These are phyloP conservation scores for Trichogramma dendrolimi DNA, from an alignment of 2,888 invertebrate species.

Conservation along the genomic window DNA sequence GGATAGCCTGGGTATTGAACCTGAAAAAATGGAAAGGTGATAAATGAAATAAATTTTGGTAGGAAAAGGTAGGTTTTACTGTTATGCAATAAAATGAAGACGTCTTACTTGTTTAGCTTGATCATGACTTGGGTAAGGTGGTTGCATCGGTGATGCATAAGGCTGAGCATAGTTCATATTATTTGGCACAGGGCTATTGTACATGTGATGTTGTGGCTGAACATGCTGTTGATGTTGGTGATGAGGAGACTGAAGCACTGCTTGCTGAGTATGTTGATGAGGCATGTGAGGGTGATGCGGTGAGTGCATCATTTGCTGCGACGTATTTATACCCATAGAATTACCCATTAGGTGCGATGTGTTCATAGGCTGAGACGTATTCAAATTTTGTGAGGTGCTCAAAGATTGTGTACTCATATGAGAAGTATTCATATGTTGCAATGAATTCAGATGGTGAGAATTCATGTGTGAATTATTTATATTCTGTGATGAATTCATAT, in stretches of 20 bases:
- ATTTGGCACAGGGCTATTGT: conserved; percentile 30
- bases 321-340: conserved; percentile 42
- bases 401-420: too few relatives aligned
- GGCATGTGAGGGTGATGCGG: conserved; percentile 46
- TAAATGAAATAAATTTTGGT: background rate
- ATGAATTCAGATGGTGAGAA: too few relatives aligned
- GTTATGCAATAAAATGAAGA: conserved; percentile 5
- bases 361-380: conserved; percentile 56
- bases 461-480: too few relatives aligned
- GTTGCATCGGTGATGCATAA: conserved; percentile 21
- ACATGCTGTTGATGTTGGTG: conserved; percentile 33
- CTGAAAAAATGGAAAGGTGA: conserved; percentile 3
- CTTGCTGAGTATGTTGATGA: conserved; percentile 32
- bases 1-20: conserved; percentile 19
- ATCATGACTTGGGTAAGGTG: conserved; percentile 33
- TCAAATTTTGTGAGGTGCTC: too few relatives aligned
- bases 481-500: conserved; percentile 54
- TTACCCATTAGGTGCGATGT: conserved; percentile 48
- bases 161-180: conserved; percentile 40
- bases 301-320: conserved; percentile 45
- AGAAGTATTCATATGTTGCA: too few relatives aligned
- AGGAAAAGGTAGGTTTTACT: background rate
- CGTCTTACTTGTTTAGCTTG: conserved; percentile 34
- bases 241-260: conserved; percentile 4
- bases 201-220: conserved; percentile 27